Evolutionary conservation across 2,113 vertebrate genomes (phyloP), one percentile per base, ranked within the genome.

Genomic region (Microcebus jonahi): DNA sequence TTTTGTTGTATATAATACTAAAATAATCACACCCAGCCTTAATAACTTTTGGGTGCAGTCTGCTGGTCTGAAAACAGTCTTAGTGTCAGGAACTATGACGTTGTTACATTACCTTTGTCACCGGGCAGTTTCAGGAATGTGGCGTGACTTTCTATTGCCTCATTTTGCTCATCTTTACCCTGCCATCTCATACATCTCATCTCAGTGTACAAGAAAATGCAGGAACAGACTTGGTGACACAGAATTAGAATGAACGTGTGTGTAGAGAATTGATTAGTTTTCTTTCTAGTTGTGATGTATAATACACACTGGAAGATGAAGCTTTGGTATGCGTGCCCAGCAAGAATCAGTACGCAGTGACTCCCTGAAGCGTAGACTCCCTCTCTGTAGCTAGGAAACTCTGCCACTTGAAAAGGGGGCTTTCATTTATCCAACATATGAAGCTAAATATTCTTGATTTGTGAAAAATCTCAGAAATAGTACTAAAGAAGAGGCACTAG

Each of bases 191-290:
- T 70, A 85, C 36, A 45, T 45, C 45, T 45, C 45, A 45, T 45
- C 45, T 8, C 45, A 45, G 45, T 83, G 39, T 95, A 86, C 34
- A 93, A 67, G 68, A 97, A 95, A 96, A 97, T 95, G 68, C 86
- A 92, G 87, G 87, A 83, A 84, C 57, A 96, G 93, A 76, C 45
- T 93, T 70, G n/a, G 68, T 93, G 73, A 88, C 83, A 90, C 82
- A 89, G 87, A 95, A 97, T 97, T 93, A 95, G 88, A 95, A 89
- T 89, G 83, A 95, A 97, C 39, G 71, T 71, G 93, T 95, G 93
- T 95, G 84, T 80, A 63, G 86, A 97, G 86, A 96, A 95, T 29
- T 71, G 85, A 92, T 97, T 95, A 45, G 39, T 65, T 95, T 95
- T 80, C 65, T 91, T 88, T 95, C 92, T 94, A 61, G 59, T 94